Percentiles rank a stretch among this genome's conserved stretches.
phyloP scores from a whole-genome alignment of 2,888 invertebrate genomes.

The Cataglyphis cursor region DNA sequence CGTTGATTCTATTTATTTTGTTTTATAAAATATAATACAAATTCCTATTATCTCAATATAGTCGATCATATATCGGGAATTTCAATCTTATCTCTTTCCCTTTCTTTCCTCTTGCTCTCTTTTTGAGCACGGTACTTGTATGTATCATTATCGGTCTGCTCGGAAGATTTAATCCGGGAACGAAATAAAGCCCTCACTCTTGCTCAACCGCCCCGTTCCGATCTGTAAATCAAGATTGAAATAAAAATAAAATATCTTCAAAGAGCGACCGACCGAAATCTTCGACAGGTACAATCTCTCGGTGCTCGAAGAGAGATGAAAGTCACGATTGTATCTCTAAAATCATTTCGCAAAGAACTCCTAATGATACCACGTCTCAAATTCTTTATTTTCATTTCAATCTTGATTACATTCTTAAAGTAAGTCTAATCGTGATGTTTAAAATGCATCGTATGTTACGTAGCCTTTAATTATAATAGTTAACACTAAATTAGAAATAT shows the following conservation, averaged over 20 bases:
- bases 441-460: neutral
- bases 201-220: conserved; percentile 4
- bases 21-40: neutral
- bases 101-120: neutral
- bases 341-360: conserved; percentile 13
- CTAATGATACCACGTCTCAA: conserved; percentile 7
- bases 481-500: neutral
- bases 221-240: conserved; percentile 13
- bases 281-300: conserved; percentile 27
- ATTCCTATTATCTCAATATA: neutral
- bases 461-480: conserved; percentile 13
- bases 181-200: conserved; percentile 18
- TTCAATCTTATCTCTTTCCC: neutral
- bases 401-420: conserved; percentile 37
- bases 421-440: neutral
- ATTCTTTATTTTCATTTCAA: conserved; percentile 23
- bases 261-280: conserved; percentile 14
- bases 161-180: conserved; percentile 18
- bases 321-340: conserved; percentile 10
- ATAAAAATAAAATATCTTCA: conserved; percentile 28
- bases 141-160: neutral
- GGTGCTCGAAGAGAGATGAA: neutral
- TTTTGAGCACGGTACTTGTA: neutral
- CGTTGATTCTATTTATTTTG: neutral
- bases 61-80: neutral